Percentiles rank a stretch among this genome's conserved stretches.
These are phyloP conservation scores for Biston betularia DNA, from an alignment of 2,888 invertebrate genomes.

Conservation along the genomic window DNA sequence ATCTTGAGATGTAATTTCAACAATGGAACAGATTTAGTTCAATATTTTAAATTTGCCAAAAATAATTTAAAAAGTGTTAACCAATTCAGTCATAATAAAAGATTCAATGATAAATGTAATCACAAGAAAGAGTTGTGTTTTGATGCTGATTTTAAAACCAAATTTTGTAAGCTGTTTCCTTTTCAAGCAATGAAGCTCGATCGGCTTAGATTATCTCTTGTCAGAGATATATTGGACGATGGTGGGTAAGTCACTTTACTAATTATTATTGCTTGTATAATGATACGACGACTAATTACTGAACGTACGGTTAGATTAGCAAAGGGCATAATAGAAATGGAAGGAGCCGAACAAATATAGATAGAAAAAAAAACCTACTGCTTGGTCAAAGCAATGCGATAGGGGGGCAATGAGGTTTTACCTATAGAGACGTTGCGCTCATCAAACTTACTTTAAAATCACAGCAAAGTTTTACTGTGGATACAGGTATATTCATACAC, in stretches of 20 bases:
- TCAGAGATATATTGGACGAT: conserved; percentile 70
- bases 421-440: too few relatives aligned
- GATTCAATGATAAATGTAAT: conserved; percentile 93
- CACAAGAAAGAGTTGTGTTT: conserved; percentile 79
- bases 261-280: too few relatives aligned
- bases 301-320: too few relatives aligned
- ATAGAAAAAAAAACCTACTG: too few relatives aligned
- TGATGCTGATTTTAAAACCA: conserved; percentile 88
- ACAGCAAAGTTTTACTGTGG: too few relatives aligned
- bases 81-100: conserved; percentile 93
- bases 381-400: too few relatives aligned
- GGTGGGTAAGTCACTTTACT: not conserved
- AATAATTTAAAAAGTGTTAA: conserved; percentile 76
- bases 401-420: too few relatives aligned
- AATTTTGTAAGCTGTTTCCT: conserved; percentile 93
- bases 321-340: too few relatives aligned
- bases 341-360: too few relatives aligned
- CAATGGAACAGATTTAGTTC: not conserved
- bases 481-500: too few relatives aligned
- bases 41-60: conserved; percentile 1
- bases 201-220: conserved; percentile 90
- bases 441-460: too few relatives aligned
- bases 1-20: conserved; percentile 6
- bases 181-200: conserved; percentile 96
- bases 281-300: too few relatives aligned